These are phyloP conservation scores for Gnatocerus cornutus DNA, from an alignment of 2,888 invertebrate species.

Conservation along the genomic window DNA sequence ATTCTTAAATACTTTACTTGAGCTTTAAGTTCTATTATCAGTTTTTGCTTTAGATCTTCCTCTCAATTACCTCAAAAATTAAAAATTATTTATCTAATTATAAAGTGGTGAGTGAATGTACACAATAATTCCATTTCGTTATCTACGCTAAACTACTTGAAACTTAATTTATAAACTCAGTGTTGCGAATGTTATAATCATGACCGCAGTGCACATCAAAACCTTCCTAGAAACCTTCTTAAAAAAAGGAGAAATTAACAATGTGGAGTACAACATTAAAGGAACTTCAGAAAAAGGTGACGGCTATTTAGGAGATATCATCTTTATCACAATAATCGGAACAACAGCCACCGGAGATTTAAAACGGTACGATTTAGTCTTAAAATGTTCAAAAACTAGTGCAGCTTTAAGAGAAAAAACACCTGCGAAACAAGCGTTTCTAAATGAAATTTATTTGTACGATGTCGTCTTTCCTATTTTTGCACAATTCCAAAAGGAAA, in stretches of 20 bases:
- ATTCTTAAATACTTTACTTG: no score
- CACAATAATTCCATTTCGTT: no score
- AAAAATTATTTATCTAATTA: no score
- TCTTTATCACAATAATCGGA: conserved; percentile 16
- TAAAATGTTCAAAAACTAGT: conserved; percentile 34
- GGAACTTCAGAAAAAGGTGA: conserved; percentile 30
- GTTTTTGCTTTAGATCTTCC: no score
- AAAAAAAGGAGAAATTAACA: neutral
- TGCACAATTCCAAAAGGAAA: conserved; percentile 18
- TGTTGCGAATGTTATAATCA: no score
- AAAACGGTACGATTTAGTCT: conserved; percentile 26
- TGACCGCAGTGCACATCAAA: no score
- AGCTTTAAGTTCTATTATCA: no score
- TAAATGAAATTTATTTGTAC: conserved; percentile 34
- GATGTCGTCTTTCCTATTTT: conserved; percentile 16
- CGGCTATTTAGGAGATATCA: conserved; percentile 30
- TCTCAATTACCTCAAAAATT: no score
- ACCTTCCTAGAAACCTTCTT: neutral
- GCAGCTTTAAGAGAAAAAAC: conserved; percentile 16
- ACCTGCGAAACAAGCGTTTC: conserved; percentile 21
- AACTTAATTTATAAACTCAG: no score
- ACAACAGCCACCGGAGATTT: neutral
- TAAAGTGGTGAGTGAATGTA: no score
- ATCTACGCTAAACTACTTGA: no score
- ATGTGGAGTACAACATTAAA: neutral